Base-by-base conservation (phyloP, 2,888 invertebrate species). In the Pherbina coryleti region DNA sequence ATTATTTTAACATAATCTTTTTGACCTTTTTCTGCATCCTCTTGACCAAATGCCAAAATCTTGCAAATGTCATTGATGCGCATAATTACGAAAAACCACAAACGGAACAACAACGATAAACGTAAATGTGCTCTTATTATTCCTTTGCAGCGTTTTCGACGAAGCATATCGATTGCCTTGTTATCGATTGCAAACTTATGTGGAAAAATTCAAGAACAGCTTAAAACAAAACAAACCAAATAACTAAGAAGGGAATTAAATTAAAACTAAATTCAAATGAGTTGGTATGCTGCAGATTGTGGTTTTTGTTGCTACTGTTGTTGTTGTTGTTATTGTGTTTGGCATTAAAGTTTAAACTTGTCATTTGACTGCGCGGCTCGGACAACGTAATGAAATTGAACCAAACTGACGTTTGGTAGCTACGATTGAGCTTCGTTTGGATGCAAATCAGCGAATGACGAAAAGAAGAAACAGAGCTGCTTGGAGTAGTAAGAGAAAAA, bases 261-360 rank as follows among this genome's bases (percentile, higher is more conserved):
- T 74, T 75, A 75, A 75, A 75, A 75, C 75, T 62, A 75, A 74
- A 74, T 74, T 74, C 74, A 74, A 74, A 74, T 74, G 74, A 74
- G 74, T 34, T 74, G 25, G 31, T 5, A 31, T 34, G 19, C 28
- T 71, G 71, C 71, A 34, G 71, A 49, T 44, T 69, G 44, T 28
- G 11, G 28, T 62, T 25, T n/a, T 34, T 31, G 17, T 31, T 66
- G 44, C 7, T 67, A 5, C 8, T 66, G 37, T 22, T 67, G 44
- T 49, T 67, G 44, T 49, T 37, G 53, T 5, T 70, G 25, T 53
- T 70, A 28, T 51, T 72, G 72, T 14, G 51, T 22, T 69, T 69
- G 51, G 69, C 69, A 69, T 69, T 69, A 69, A 51, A 51, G 17
- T 69, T 69, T 69, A 69, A 69, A 28, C 22, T 25, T 69, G 69